A percentile compares a stretch with the other conserved stretches of the same genome.
Evolutionary conservation across 2,797 vertebrate genomes (phyloP).

Genomic region (Malurus leucopterus): DNA sequence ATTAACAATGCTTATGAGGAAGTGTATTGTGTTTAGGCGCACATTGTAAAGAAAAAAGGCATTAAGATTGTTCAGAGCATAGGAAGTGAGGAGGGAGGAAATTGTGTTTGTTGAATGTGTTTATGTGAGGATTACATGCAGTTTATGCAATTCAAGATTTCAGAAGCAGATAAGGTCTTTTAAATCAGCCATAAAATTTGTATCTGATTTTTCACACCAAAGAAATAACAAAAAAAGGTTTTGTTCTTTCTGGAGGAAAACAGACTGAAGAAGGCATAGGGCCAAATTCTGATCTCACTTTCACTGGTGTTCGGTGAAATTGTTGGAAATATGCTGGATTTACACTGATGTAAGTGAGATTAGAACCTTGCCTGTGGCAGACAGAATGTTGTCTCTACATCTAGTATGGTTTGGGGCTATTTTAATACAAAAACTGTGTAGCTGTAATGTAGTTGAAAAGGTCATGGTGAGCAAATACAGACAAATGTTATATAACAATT

Average conservation of each 20-base stretch:
- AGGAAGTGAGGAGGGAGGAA: conserved; percentile 27
- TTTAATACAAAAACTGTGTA: background rate
- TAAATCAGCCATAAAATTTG: conserved; percentile 47
- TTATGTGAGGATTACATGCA: conserved; percentile 50
- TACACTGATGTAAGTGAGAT: conserved; percentile 51
- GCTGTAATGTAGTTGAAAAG: background rate
- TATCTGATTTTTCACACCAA: conserved; percentile 47
- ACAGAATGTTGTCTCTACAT: background rate
- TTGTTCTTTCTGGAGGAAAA: conserved; percentile 56
- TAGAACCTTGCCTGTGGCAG: conserved; percentile 11
- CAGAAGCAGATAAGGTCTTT: conserved; percentile 43
- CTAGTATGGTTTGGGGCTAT: background rate
- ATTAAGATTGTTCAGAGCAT: conserved; percentile 62
- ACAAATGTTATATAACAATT: background rate
- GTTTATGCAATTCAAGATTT: conserved; percentile 48
- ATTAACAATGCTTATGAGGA: conserved; percentile 64
- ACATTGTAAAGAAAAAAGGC: conserved; percentile 46
- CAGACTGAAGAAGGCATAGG: conserved; percentile 5
- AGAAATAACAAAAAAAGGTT: conserved; percentile 38
- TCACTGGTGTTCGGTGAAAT: conserved; percentile 23
- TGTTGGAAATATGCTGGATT: conserved; percentile 44
- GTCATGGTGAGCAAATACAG: background rate
- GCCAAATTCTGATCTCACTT: conserved; percentile 55
- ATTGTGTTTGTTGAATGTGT: conserved; percentile 57
- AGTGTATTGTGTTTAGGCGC: conserved; percentile 62